Evolutionary conservation across 2,888 invertebrate species (phyloP).

Genomic region (Zaprionus obscuricornis): DNA sequence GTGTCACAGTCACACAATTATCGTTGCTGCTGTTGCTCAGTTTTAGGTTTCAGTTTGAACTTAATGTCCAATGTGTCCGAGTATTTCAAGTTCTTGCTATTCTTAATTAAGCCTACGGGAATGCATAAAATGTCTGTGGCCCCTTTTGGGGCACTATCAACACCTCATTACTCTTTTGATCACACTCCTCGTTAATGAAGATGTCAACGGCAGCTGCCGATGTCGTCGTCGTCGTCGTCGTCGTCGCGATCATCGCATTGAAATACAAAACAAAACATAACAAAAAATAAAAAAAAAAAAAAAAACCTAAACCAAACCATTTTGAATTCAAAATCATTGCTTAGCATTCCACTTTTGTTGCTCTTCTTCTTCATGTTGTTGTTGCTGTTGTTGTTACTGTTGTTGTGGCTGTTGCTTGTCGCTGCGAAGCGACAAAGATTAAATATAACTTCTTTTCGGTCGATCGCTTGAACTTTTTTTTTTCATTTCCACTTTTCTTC

Average conservation of each 20-base stretch:
- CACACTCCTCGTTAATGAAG: constrained; percentile 80
- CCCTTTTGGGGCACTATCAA: constrained; percentile 78
- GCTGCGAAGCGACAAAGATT: constrained; percentile 75
- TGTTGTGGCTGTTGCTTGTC: constrained; percentile 18
- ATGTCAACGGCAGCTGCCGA: constrained; percentile 67
- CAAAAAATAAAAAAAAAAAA: constrained; percentile 19
- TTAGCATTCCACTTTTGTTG: constrained; percentile 62
- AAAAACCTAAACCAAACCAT: constrained; percentile 46
- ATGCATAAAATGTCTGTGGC: constrained; percentile 58
- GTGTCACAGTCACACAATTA: constrained; percentile 12
- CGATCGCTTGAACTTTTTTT: constrained; percentile 31
- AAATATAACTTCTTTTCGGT: constrained; percentile 58
- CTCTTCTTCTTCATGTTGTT: no score
- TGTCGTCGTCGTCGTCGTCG: no score
- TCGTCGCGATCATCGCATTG: no score
- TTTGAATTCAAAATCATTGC: constrained; percentile 75
- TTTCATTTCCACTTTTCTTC: constrained; percentile 5
- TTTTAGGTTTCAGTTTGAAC: no score
- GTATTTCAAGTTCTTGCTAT: no score
- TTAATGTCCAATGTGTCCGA: no score
- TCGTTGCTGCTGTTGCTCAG: constrained; percentile 25
- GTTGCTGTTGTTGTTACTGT: constrained; percentile 19
- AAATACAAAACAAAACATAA: constrained; percentile 27
- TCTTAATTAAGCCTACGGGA: constrained; percentile 64
- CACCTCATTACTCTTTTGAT: constrained; percentile 82